These are phyloP conservation scores for Diarsia rubi DNA, from an alignment of 2,888 invertebrate species.

Conservation along the genomic window DNA sequence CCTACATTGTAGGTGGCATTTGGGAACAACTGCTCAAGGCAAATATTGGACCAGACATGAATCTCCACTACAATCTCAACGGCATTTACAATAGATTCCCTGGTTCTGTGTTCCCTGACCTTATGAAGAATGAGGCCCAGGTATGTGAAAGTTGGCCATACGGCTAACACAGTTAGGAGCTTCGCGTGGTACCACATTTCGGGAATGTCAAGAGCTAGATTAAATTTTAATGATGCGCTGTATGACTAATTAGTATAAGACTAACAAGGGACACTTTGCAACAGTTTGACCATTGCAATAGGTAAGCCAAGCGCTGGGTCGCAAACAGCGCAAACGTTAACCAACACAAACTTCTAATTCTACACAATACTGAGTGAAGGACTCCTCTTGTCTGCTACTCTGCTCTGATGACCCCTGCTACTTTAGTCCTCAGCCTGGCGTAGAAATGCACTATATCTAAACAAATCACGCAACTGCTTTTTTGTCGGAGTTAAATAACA, in stretches of 20 bases:
- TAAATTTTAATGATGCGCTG: neutral
- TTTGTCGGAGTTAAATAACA: neutral
- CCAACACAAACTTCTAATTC: neutral
- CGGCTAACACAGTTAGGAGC: neutral
- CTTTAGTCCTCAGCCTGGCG: neutral
- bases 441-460: neutral
- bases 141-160: conserved; percentile 63
- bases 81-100: conserved; percentile 87
- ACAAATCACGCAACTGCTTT: neutral
- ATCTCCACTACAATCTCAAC: conserved; percentile 87
- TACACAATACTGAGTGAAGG: neutral
- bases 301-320: neutral
- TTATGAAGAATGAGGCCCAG: conserved; percentile 86
- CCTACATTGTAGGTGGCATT: conserved; percentile 80
- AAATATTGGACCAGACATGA: conserved; percentile 89
- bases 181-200: neutral
- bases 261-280: no score
- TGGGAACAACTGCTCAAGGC: conserved; percentile 89
- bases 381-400: neutral
- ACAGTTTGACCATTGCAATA: neutral
- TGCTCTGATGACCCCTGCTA: no score
- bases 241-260: no score
- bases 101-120: conserved; percentile 80
- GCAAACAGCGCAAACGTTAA: neutral
- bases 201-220: neutral